These are phyloP conservation scores for Cydia strobilella DNA, from an alignment of 1,140 invertebrate genomes.

Conservation along the genomic window DNA sequence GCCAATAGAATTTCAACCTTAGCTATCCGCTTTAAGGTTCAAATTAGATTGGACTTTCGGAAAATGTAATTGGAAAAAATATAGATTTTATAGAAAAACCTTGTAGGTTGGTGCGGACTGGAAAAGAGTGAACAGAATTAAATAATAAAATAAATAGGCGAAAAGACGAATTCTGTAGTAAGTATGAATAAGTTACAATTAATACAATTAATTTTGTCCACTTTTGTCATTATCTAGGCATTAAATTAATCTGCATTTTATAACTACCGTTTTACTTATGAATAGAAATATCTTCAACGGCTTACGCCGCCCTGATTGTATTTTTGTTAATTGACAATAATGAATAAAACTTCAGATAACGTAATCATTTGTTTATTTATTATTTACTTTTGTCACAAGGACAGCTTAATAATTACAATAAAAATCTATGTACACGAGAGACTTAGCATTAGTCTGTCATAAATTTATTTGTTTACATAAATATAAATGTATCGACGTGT, in stretches of 20 bases:
- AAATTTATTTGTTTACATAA: neutral
- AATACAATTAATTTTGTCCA: neutral
- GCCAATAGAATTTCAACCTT: too few relatives aligned
- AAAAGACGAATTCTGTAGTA: too few relatives aligned
- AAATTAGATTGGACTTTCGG: too few relatives aligned
- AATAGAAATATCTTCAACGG: constrained; percentile 33
- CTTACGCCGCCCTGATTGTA: neutral
- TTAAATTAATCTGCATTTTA: neutral
- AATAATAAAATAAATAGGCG: neutral
- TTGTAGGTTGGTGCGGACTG: too few relatives aligned
- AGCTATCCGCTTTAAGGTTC: too few relatives aligned
- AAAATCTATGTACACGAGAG: constrained; percentile 6
- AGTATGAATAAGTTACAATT: neutral
- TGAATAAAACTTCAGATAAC: constrained; percentile 41
- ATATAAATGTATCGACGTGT: neutral
- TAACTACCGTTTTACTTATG: constrained; percentile 19
- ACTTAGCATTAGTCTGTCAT: neutral
- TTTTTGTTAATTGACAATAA: constrained; percentile 34
- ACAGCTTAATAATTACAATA: neutral
- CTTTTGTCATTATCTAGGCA: neutral
- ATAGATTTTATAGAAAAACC: too few relatives aligned
- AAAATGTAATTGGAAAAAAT: too few relatives aligned
- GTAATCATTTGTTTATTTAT: constrained; percentile 27
- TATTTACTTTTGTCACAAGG: constrained; percentile 1
- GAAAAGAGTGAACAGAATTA: neutral